These are phyloP conservation scores for Heterocephalus glaber DNA, from an alignment of 2,113 vertebrate species.

Conservation along the genomic window DNA sequence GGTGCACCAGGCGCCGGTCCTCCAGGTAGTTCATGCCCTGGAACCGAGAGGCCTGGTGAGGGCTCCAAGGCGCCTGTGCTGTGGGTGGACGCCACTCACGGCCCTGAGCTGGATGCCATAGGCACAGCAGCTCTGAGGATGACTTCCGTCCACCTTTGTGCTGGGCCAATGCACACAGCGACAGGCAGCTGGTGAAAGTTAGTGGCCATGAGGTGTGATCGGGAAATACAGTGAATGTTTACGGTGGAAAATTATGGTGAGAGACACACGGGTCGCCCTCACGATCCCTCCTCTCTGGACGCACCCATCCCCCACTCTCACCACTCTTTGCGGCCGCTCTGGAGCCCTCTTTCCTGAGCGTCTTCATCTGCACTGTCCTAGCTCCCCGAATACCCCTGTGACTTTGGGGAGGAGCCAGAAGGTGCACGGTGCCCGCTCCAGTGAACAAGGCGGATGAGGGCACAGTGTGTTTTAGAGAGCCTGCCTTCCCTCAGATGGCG, in stretches of 20 bases:
- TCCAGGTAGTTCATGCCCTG: constrained; percentile 98
- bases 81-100: no score
- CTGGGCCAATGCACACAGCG: not conserved
- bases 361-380: not conserved
- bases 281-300: not conserved
- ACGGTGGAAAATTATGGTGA: not conserved
- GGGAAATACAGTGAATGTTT: not conserved
- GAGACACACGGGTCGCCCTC: not conserved
- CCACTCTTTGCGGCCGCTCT: not conserved
- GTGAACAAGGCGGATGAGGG: not conserved
- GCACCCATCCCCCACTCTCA: rapidly evolving
- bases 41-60: not conserved
- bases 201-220: rapidly evolving
- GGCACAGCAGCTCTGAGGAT: not conserved
- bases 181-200: not conserved
- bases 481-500: not conserved
- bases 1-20: constrained; percentile 95
- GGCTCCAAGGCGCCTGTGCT: rapidly evolving
- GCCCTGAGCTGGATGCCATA: not conserved
- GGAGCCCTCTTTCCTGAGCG: not conserved
- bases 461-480: not conserved
- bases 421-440: not conserved
- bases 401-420: not conserved
- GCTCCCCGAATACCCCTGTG: not conserved
- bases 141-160: no score